These are phyloP conservation scores for Amphilophus citrinellus DNA, from an alignment of 2,113 vertebrate species.

Conservation along the genomic window DNA sequence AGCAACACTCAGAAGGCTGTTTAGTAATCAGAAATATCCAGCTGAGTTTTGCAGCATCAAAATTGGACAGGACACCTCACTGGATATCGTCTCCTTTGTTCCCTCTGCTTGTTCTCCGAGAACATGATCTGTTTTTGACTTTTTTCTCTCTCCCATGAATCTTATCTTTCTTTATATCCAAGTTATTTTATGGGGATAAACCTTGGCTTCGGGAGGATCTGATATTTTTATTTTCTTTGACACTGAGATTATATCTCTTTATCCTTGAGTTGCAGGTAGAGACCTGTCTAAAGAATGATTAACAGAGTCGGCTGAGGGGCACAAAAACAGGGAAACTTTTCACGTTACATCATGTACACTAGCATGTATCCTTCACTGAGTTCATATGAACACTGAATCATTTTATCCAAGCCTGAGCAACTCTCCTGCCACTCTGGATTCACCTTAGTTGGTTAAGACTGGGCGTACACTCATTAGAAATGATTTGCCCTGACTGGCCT, in stretches of 20 bases:
- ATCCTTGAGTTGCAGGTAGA: slow-evolving; percentile 33
- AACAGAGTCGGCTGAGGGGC: neutral
- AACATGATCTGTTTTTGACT: neutral
- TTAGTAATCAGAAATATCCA: neutral
- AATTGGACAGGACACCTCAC: neutral
- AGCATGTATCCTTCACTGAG: neutral
- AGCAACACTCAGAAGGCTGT: neutral
- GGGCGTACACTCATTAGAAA: neutral
- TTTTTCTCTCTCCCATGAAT: neutral
- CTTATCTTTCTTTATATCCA: neutral
- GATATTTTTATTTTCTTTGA: neutral
- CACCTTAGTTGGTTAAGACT: neutral
- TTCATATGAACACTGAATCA: neutral
- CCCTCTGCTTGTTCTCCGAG: neutral
- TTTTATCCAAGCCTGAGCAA: slow-evolving; percentile 32
- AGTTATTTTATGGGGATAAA: neutral
- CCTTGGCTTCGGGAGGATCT: neutral
- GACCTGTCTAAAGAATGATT: slow-evolving; percentile 5
- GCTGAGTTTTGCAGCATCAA: neutral
- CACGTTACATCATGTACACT: neutral
- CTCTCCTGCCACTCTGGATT: neutral
- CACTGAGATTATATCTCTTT: neutral
- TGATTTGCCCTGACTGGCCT: slow-evolving; percentile 25
- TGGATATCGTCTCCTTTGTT: neutral
- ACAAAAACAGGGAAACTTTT: neutral